Percentiles rank a stretch among this genome's conserved stretches.
Evolutionary conservation across 2,113 vertebrate genomes (phyloP).

Genomic region (Ibidorhyncha struthersii): DNA sequence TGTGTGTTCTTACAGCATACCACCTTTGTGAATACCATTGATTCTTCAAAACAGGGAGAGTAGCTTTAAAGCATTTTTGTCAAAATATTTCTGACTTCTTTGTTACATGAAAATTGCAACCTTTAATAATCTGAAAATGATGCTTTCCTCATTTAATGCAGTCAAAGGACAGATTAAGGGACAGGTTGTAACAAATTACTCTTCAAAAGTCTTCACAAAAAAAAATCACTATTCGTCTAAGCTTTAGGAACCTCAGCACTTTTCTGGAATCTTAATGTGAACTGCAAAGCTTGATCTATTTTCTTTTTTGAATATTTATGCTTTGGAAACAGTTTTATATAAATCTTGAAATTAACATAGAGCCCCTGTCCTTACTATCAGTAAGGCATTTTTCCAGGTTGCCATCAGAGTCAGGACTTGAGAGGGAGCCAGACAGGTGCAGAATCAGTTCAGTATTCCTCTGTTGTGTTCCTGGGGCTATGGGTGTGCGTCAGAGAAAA

Average conservation of each 20-base stretch:
- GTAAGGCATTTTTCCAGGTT: neutral
- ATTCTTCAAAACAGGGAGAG: neutral
- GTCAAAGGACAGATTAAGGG: neutral
- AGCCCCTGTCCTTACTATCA: neutral
- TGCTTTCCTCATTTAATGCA: neutral
- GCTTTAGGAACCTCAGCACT: neutral
- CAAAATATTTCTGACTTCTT: neutral
- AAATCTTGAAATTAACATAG: neutral
- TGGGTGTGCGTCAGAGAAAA: rapidly evolving
- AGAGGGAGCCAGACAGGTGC: neutral
- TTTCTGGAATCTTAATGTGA: neutral
- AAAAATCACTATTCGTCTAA: neutral
- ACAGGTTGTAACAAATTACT: neutral
- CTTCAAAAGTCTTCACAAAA: neutral
- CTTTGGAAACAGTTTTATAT: neutral
- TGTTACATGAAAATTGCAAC: neutral
- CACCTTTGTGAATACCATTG: neutral
- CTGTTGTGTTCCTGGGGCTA: neutral
- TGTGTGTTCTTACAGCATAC: neutral
- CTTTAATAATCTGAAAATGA: neutral
- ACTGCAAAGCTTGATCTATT: neutral
- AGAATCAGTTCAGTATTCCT: neutral
- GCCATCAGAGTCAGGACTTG: neutral
- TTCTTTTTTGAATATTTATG: neutral
- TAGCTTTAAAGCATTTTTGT: neutral